These are phyloP conservation scores for Phylloscopus whistleri DNA, from an alignment of 2,113 vertebrate species.

Conservation along the genomic window DNA sequence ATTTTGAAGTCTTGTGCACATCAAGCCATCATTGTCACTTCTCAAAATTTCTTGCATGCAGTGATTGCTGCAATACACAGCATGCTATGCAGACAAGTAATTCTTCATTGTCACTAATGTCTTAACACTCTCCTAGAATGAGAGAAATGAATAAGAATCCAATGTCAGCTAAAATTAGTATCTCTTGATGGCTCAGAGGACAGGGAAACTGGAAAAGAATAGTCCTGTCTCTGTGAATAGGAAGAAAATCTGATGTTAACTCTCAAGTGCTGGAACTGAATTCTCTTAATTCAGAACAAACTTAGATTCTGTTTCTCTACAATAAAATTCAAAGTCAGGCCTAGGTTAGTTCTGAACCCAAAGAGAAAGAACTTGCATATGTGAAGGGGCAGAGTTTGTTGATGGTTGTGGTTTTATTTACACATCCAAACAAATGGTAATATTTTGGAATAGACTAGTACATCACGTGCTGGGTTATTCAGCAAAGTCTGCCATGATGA, in stretches of 20 bases:
- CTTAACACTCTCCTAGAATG: not conserved
- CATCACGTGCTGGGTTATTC: not conserved
- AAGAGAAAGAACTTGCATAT: not conserved
- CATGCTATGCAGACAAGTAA: not conserved
- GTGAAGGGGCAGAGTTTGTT: not conserved
- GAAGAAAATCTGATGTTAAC: not conserved
- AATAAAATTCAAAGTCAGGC: not conserved
- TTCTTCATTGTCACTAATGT: conserved; percentile 2
- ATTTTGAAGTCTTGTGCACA: not conserved
- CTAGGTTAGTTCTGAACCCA: not conserved
- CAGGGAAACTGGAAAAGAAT: not conserved
- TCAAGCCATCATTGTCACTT: not conserved
- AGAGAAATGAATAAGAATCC: not conserved
- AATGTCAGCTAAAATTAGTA: conserved; percentile 22
- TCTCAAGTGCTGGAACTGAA: not conserved
- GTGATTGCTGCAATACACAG: not conserved
- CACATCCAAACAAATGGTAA: not conserved
- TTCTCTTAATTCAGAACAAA: not conserved
- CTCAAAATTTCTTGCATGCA: not conserved
- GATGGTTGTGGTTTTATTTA: not conserved
- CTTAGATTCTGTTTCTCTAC: not conserved
- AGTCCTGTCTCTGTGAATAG: not conserved
- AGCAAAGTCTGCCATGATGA: not conserved
- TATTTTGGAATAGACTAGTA: not conserved
- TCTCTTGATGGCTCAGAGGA: not conserved